Evolutionary conservation across 2,113 vertebrate species (phyloP), one percentile per base, ranked within the genome.

Genomic region (Microcebus ravelobensis): DNA sequence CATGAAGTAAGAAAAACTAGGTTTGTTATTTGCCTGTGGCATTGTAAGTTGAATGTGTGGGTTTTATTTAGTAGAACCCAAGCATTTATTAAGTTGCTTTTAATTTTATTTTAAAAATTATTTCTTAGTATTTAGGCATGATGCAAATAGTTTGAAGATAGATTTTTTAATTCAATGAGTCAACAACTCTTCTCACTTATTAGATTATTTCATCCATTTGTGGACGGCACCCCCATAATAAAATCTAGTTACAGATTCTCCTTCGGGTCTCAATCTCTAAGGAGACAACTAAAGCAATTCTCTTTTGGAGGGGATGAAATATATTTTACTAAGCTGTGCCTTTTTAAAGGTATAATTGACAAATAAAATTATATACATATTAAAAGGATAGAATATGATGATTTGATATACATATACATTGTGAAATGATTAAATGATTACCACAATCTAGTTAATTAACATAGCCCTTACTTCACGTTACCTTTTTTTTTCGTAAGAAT

Each of bases 31-130:
- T 87, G 34, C 27, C 65, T 55, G 23, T 36, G 27, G 3, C 18
- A 71, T 48, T 91, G 18, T 65, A 39, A 96, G 11, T 91, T 5
- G 27, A 15, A 23, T 48, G 15, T 29, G 52, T 25, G 6, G 15
- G 1, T 76, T 92, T 86, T 13, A 93, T 25, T 81, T 55, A 4
- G 55, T 25, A 50, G 31, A 12, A 31, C 29, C 4, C n/a, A 89
- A 63, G 74, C 15, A n/a, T 85, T 90, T 88, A 70, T 23, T 74
- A 31, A 48, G n/a, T 55, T 39, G 12, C 11, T 86, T 91, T 94
- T 25, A 80, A 76, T 94, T 92, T 85, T 77, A 89, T 70, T 91
- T 93, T 73, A 39, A 77, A 74, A 95, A 93, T 86, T 59, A 70
- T 83, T 95, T 82, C 59, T 87, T 70, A 65, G 11, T 92, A 67